These are phyloP conservation scores for Glomeris maerens DNA, from an alignment of 1,140 invertebrate species.

Conservation along the genomic window DNA sequence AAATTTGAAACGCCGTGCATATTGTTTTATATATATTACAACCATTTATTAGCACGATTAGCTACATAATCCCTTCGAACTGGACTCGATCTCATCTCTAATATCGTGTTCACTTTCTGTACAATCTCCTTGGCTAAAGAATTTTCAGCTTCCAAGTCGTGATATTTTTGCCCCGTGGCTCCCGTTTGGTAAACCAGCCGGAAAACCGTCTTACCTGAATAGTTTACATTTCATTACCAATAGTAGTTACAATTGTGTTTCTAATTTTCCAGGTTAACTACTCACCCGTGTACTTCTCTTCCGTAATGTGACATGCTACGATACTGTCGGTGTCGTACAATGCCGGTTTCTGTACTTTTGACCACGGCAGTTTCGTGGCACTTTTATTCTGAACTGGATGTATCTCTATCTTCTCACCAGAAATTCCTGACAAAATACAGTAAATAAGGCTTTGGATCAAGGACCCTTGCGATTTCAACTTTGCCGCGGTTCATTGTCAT, in stretches of 20 bases:
- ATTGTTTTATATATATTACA: too few species aligned
- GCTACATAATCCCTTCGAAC: constrained; percentile 60
- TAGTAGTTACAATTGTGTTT: background rate
- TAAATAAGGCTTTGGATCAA: too few species aligned
- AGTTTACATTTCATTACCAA: constrained; percentile 2
- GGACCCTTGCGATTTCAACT: too few species aligned
- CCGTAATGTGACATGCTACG: constrained; percentile 66
- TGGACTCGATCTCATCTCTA: constrained; percentile 61
- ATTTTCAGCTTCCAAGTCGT: constrained; percentile 70
- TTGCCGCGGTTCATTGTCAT: too few species aligned
- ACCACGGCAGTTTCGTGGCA: constrained; percentile 46
- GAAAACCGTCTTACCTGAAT: constrained; percentile 28
- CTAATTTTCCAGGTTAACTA: background rate
- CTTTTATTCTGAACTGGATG: constrained; percentile 55
- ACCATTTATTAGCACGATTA: too few species aligned
- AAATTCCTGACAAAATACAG: constrained; percentile 55
- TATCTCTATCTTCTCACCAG: constrained; percentile 80
- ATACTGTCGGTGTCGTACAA: constrained; percentile 69
- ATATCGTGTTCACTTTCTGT: constrained; percentile 69
- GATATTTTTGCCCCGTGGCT: constrained; percentile 55
- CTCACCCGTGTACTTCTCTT: constrained; percentile 22
- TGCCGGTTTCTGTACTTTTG: constrained; percentile 47
- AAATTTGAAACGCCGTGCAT: too few species aligned
- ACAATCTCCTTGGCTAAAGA: constrained; percentile 62
- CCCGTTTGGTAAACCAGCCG: constrained; percentile 31